phyloP scores from a whole-genome alignment of 2,113 vertebrate species.

The Nicator chloris region DNA sequence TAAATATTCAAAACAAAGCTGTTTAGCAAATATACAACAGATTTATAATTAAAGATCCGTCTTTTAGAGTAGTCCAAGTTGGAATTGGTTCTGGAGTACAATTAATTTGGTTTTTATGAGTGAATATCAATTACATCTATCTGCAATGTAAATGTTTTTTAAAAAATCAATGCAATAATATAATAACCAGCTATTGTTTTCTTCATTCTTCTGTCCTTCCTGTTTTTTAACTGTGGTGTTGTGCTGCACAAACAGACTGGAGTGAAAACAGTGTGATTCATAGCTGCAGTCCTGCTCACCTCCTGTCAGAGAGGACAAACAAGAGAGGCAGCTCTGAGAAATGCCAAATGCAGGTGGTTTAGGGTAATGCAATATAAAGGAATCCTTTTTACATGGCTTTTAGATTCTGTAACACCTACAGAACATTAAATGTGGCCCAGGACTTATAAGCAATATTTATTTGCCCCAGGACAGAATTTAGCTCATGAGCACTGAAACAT shows the following conservation, averaged over 20 bases:
- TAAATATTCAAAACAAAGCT: not conserved
- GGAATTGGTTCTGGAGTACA: not conserved
- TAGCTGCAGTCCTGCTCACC: not conserved
- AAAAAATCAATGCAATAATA: not conserved
- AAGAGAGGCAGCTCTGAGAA: not conserved
- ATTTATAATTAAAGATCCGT: not conserved
- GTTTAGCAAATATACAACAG: not conserved
- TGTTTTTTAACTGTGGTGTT: not conserved
- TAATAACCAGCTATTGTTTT: not conserved
- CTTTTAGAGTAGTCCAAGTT: not conserved
- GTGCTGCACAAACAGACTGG: not conserved
- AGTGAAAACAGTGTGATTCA: constrained; percentile 9
- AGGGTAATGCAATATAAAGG: not conserved
- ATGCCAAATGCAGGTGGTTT: not conserved
- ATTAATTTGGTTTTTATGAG: not conserved
- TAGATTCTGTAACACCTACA: not conserved
- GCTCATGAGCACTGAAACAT: not conserved
- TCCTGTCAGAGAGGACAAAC: not conserved
- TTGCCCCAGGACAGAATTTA: not conserved
- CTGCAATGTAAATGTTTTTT: not conserved
- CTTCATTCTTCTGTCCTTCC: not conserved
- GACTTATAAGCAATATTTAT: not conserved
- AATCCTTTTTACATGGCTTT: not conserved
- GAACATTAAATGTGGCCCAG: not conserved
- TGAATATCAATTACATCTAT: not conserved